Percentiles rank a stretch among this genome's conserved stretches.
Conservation (phyloP, 1,140 invertebrate genomes). For the Drosophila insularis region DNA sequence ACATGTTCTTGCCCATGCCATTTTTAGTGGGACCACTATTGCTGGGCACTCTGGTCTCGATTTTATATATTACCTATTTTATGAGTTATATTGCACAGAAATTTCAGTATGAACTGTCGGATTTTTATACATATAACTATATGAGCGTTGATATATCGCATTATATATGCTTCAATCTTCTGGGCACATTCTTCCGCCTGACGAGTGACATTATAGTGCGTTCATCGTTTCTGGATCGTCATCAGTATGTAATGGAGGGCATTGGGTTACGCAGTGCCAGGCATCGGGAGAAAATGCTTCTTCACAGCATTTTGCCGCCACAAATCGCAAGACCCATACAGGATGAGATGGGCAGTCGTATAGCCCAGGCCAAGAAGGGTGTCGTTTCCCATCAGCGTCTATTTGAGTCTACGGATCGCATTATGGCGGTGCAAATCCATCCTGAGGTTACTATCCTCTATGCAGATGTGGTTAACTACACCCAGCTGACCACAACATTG, state of each 20-base stretch:
- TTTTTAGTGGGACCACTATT: constrained; percentile 86
- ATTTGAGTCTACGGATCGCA: constrained; percentile 83
- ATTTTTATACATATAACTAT: constrained; percentile 18
- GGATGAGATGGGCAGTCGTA: constrained; percentile 88
- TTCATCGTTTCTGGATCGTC: constrained; percentile 92
- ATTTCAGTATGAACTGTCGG: constrained; percentile 48
- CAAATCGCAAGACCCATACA: constrained; percentile 92
- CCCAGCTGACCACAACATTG: constrained; percentile 91
- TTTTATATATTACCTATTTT: constrained; percentile 85
- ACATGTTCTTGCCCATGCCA: constrained; percentile 90
- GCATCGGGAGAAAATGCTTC: constrained; percentile 92
- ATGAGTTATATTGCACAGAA: constrained; percentile 85
- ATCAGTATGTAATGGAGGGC: constrained; percentile 92
- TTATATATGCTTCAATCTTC: constrained; percentile 88
- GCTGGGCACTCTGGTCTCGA: constrained; percentile 85
- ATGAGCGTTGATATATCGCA: constrained; percentile 87
- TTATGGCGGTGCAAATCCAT: constrained; percentile 93
- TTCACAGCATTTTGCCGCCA: constrained; percentile 93
- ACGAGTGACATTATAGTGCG: constrained; percentile 93
- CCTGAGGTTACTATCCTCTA: constrained; percentile 96
- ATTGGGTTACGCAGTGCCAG: constrained; percentile 91
- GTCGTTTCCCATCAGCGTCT: background rate
- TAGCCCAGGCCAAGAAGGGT: constrained; percentile 81
- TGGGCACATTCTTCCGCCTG: constrained; percentile 92
- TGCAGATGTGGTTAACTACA: constrained; percentile 98